These are phyloP conservation scores for Radopholus similis DNA, from an alignment of 1,140 invertebrate genomes.

Conservation along the genomic window DNA sequence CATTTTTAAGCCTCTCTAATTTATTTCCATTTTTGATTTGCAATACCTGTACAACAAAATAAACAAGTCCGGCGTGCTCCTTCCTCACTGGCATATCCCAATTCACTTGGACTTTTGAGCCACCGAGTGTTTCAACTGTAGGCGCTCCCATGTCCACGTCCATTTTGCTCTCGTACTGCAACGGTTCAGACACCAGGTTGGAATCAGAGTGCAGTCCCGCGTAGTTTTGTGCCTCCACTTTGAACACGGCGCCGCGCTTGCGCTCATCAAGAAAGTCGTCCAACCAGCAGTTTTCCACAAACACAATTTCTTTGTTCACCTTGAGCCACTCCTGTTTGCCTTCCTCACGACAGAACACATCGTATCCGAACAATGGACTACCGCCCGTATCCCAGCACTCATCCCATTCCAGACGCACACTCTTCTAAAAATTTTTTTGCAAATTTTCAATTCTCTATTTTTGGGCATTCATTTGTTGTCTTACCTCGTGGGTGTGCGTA, in stretches of 20 bases:
- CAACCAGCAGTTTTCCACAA: constrained; percentile 82
- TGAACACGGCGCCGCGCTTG: constrained; percentile 80
- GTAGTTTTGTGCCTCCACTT: neutral
- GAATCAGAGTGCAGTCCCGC: constrained; percentile 33
- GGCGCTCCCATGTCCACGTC: constrained; percentile 33
- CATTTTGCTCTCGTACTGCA: constrained; percentile 18
- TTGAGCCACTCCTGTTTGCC: constrained; percentile 68
- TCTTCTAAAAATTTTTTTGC: too few relatives aligned
- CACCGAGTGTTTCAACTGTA: constrained; percentile 21
- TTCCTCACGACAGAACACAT: constrained; percentile 81
- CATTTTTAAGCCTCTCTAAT: too few relatives aligned
- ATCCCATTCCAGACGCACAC: constrained; percentile 75
- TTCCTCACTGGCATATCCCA: too few relatives aligned
- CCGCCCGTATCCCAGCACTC: constrained; percentile 89
- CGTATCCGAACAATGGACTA: constrained; percentile 89
- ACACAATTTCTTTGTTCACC: constrained; percentile 73
- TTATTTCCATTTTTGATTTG: too few relatives aligned
- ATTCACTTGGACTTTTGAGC: constrained; percentile 32
- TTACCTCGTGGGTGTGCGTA: constrained; percentile 23
- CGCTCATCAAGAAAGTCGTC: constrained; percentile 74
- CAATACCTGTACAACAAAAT: too few relatives aligned
- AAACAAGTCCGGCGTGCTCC: too few relatives aligned
- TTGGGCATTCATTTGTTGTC: too few relatives aligned
- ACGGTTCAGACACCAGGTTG: constrained; percentile 41
- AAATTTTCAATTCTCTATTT: too few relatives aligned